A percentile compares a stretch with the other conserved stretches of the same genome.
These are phyloP conservation scores for Hystrix brachyura DNA, from an alignment of 2,113 vertebrate species.

Conservation along the genomic window DNA sequence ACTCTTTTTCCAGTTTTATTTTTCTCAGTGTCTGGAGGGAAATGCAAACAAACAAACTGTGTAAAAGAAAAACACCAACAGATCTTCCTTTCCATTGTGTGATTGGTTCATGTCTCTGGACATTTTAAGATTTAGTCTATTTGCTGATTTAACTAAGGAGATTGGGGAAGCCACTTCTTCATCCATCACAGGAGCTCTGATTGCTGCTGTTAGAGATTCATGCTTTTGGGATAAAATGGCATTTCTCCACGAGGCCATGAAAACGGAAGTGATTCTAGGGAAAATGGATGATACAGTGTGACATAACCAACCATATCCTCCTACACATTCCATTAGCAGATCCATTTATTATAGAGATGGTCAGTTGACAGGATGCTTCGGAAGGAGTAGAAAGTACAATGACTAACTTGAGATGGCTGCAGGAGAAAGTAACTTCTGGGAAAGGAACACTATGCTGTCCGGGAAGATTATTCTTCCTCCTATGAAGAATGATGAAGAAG, in stretches of 20 bases:
- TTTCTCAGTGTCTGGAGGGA: not conserved
- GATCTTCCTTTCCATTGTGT: not conserved
- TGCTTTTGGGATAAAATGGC: not conserved
- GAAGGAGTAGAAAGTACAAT: not conserved
- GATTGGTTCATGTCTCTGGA: not conserved
- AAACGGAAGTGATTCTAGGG: slow-evolving; percentile 8
- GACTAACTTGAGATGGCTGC: not conserved
- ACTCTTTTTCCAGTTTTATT: not conserved
- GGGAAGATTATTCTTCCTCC: not conserved
- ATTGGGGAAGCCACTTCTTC: not conserved
- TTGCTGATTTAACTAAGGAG: not conserved
- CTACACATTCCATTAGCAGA: not conserved
- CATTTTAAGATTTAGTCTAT: not conserved
- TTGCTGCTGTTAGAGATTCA: not conserved
- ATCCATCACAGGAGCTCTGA: not conserved
- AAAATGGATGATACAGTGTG: not conserved
- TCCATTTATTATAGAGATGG: not conserved
- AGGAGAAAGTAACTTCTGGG: not conserved
- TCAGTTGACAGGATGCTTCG: not conserved
- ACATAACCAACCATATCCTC: not conserved
- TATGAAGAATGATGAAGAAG: not conserved
- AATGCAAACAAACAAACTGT: not conserved
- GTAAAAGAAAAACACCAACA: not conserved
- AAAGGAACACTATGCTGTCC: not conserved
- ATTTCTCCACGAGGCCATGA: not conserved